Evolutionary conservation across 2,797 vertebrate species (phyloP).

Genomic region (Helarctos malayanus): DNA sequence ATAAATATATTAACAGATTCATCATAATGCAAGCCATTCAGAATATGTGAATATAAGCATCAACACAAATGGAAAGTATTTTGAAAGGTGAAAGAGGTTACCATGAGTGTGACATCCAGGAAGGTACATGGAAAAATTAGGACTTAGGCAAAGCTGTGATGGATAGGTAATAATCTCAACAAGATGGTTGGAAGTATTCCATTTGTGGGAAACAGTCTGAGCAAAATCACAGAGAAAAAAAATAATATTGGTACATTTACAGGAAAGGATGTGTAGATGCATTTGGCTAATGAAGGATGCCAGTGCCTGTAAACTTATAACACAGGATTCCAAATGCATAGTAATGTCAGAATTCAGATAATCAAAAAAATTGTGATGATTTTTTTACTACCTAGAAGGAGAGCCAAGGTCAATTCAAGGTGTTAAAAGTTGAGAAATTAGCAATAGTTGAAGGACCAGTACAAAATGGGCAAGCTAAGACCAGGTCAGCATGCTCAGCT

Average conservation of each 20-base stretch:
- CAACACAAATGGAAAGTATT: background rate
- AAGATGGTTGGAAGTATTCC: background rate
- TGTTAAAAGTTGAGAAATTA: constrained; percentile 4
- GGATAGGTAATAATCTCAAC: background rate
- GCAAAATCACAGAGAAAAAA: background rate
- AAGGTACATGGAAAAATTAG: constrained; percentile 19
- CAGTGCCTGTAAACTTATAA: background rate
- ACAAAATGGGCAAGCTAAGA: background rate
- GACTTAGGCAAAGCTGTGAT: constrained; percentile 35
- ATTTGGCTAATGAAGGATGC: constrained; percentile 5
- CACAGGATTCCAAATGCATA: constrained; percentile 51
- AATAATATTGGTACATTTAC: background rate
- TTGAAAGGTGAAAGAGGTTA: background rate
- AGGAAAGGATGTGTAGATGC: background rate
- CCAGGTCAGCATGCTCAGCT: background rate
- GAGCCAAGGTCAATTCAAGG: background rate
- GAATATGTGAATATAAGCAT: background rate
- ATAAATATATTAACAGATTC: constrained; percentile 1
- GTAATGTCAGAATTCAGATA: constrained; percentile 29
- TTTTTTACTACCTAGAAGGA: background rate
- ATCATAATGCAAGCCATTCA: background rate
- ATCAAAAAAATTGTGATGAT: constrained; percentile 9
- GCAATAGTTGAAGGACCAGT: background rate
- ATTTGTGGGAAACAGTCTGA: background rate
- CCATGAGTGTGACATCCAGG: background rate